A percentile compares a stretch with the other conserved stretches of the same genome.
Evolutionary conservation across 2,113 vertebrate genomes (phyloP).

Genomic region (Pterocles burchelli): DNA sequence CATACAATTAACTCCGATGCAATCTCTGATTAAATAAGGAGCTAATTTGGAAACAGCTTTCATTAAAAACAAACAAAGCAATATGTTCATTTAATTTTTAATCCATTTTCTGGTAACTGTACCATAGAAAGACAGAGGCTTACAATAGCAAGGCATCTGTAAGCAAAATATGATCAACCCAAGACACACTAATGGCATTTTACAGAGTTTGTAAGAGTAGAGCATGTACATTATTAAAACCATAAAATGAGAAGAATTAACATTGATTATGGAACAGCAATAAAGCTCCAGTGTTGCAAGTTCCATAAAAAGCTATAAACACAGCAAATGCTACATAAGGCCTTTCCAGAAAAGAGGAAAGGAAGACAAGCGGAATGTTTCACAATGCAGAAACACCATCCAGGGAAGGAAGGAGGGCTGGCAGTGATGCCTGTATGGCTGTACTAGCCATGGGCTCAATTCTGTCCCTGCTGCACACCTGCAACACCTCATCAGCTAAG

Average conservation of each 20-base stretch:
- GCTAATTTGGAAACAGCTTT: slow-evolving; percentile 32
- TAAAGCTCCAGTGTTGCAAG: not conserved
- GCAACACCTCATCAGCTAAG: not conserved
- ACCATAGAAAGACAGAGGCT: not conserved
- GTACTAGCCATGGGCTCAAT: not conserved
- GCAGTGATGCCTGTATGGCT: not conserved
- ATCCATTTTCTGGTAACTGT: slow-evolving; percentile 47
- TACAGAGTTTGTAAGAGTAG: not conserved
- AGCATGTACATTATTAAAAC: not conserved
- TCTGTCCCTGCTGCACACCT: not conserved
- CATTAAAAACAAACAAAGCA: slow-evolving; percentile 39
- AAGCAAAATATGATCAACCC: not conserved
- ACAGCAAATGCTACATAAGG: not conserved
- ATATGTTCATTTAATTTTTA: slow-evolving; percentile 21
- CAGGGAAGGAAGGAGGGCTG: not conserved
- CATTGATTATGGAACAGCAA: not conserved
- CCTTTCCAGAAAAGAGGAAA: not conserved
- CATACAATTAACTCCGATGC: not conserved
- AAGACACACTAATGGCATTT: not conserved
- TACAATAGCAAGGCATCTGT: not conserved
- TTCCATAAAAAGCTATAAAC: slow-evolving; percentile 2
- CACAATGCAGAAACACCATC: not conserved
- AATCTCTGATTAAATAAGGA: slow-evolving; percentile 25
- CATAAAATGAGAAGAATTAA: slow-evolving; percentile 26
- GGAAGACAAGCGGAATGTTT: not conserved